These are phyloP conservation scores for Eubasilissa splendida DNA, from an alignment of 2,888 invertebrate genomes.

Conservation along the genomic window DNA sequence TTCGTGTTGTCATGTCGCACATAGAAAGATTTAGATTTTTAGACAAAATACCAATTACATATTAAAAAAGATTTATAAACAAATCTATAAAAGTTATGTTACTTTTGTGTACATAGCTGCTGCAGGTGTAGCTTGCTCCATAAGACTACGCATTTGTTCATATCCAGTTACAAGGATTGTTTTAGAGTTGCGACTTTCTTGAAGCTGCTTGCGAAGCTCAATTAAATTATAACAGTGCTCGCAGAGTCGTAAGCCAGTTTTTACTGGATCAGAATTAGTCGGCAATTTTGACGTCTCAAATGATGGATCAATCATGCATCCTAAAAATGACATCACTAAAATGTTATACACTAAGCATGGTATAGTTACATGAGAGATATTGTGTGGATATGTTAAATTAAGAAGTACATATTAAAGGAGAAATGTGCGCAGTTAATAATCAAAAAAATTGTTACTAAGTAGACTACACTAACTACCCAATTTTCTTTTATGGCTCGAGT, in stretches of 20 bases:
- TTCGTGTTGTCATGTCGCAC: no score
- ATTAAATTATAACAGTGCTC: conserved; percentile 86
- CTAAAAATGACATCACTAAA: conserved; percentile 61
- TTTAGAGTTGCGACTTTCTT: conserved; percentile 86
- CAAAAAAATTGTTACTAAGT: no score
- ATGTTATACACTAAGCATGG: background rate
- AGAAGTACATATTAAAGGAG: no score
- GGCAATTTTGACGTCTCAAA: conserved; percentile 60
- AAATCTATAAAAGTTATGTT: conserved; percentile 35
- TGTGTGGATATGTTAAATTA: no score
- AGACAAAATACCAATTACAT: no score
- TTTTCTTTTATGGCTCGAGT: no score
- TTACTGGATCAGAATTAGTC: conserved; percentile 63
- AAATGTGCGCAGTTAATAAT: no score
- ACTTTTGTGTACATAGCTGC: conserved; percentile 79
- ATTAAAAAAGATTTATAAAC: no score
- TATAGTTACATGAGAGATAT: no score
- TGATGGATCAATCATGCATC: conserved; percentile 70
- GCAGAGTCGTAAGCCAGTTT: conserved; percentile 78
- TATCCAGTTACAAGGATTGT: conserved; percentile 88
- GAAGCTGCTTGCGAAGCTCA: conserved; percentile 83
- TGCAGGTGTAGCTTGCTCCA: conserved; percentile 81
- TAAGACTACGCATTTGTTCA: conserved; percentile 83
- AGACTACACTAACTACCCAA: no score
- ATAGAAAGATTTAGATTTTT: no score